Evolutionary conservation across 2,888 invertebrate species (phyloP).

Genomic region (Orchesellides sinensis): DNA sequence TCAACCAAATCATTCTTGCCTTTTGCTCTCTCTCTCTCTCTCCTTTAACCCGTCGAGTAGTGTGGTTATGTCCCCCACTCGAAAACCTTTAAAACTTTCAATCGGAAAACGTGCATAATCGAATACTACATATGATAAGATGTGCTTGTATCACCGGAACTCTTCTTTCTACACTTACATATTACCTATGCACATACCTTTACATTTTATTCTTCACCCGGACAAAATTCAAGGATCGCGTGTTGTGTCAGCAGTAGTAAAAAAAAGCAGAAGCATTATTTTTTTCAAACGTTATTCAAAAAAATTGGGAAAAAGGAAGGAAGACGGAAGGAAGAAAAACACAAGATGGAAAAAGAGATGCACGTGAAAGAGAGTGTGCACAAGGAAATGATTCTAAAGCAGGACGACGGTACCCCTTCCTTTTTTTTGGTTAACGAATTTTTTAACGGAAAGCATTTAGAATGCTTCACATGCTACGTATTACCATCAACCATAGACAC

Average conservation of each 20-base stretch:
- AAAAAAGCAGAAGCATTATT: background rate
- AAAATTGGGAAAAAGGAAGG: constrained; percentile 5
- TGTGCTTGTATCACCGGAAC: background rate
- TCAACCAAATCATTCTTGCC: constrained; percentile 24
- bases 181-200: no score
- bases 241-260: background rate
- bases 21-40: background rate
- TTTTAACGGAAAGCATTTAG: constrained; percentile 10
- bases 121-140: no score
- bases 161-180: background rate
- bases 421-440: background rate
- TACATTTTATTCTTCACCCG: no score
- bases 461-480: constrained; percentile 18
- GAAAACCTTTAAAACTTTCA: background rate
- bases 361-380: constrained; percentile 27
- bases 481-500: constrained; percentile 15
- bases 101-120: constrained; percentile 4
- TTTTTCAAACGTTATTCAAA: background rate
- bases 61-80: no score
- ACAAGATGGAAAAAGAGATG: background rate
- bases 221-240: background rate
- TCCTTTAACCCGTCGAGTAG: background rate
- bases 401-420: background rate
- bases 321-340: constrained; percentile 1
- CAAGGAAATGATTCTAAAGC: constrained; percentile 4